These are phyloP conservation scores for Tinea trinotella DNA, from an alignment of 2,888 invertebrate species.

Conservation along the genomic window DNA sequence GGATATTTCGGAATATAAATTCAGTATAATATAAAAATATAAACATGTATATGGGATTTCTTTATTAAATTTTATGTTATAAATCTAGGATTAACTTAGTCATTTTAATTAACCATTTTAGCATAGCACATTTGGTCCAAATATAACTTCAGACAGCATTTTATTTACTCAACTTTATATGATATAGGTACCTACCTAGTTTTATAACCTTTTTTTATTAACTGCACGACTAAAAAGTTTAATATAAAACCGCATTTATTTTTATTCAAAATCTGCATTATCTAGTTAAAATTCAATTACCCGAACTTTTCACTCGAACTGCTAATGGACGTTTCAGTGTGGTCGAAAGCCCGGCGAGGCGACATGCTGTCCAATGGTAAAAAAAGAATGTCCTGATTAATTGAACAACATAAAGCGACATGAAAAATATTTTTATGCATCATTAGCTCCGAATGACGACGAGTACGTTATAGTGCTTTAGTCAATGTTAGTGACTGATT, in stretches of 20 bases:
- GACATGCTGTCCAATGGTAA: conserved; percentile 39
- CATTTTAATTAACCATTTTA: too few species aligned
- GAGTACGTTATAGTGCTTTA: conserved; percentile 27
- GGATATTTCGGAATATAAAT: background rate
- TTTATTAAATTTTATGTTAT: too few species aligned
- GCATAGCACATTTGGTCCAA: too few species aligned
- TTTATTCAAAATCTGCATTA: background rate
- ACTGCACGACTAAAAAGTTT: background rate
- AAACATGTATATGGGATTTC: too few species aligned
- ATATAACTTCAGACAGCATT: too few species aligned
- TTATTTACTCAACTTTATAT: too few species aligned
- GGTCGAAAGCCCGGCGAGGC: conserved; percentile 10
- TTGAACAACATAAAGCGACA: conserved; percentile 58
- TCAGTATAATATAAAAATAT: too few species aligned
- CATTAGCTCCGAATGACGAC: conserved; percentile 47
- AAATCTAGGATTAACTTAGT: too few species aligned
- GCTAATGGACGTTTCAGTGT: conserved; percentile 40
- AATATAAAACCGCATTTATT: background rate
- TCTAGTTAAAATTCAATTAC: conserved; percentile 31
- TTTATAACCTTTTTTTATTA: too few species aligned
- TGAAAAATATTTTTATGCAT: conserved; percentile 65
- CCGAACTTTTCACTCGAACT: conserved; percentile 56
- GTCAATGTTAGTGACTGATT: conserved; percentile 15
- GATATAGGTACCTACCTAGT: too few species aligned
- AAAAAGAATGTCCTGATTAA: conserved; percentile 56